Conservation (phyloP, 2,888 invertebrate genomes). For the Macrophya annulata region DNA sequence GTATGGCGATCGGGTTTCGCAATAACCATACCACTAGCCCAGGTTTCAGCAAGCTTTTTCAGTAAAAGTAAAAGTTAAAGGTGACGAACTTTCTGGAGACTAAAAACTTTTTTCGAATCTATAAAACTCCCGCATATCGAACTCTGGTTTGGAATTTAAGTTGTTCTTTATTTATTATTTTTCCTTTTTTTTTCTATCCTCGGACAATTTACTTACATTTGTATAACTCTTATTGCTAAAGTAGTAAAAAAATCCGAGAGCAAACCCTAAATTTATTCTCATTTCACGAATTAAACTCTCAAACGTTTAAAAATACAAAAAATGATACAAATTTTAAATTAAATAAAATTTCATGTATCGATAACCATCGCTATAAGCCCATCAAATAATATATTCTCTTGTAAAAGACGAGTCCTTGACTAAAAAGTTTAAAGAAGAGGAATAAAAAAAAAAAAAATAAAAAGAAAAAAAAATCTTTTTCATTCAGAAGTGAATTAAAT, state of each 20-base stretch:
- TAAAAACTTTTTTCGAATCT: conserved; percentile 8
- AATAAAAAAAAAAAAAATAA: neutral
- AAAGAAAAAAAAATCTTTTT: neutral
- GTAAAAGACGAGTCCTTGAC: neutral
- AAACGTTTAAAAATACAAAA: neutral
- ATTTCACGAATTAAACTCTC: neutral
- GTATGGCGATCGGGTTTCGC: neutral
- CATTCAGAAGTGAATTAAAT: neutral
- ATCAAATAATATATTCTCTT: neutral
- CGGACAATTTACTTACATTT: conserved; percentile 7
- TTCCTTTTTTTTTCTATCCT: neutral
- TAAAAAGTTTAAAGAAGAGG: neutral
- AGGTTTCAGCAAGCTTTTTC: neutral
- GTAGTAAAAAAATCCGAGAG: neutral
- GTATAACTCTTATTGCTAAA: neutral
- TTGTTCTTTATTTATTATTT: neutral
- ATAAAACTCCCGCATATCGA: neutral
- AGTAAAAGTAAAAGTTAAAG: conserved; percentile 13
- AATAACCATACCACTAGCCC: neutral
- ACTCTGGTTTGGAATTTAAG: neutral
- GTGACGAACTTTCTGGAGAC: conserved; percentile 15
- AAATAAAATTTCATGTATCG: neutral
- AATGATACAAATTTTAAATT: neutral
- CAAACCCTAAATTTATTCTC: neutral
- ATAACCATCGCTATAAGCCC: neutral